A percentile compares a stretch with the other conserved stretches of the same genome.
These are phyloP conservation scores for Oryzias celebensis DNA, from an alignment of 2,113 vertebrate species.

Conservation along the genomic window DNA sequence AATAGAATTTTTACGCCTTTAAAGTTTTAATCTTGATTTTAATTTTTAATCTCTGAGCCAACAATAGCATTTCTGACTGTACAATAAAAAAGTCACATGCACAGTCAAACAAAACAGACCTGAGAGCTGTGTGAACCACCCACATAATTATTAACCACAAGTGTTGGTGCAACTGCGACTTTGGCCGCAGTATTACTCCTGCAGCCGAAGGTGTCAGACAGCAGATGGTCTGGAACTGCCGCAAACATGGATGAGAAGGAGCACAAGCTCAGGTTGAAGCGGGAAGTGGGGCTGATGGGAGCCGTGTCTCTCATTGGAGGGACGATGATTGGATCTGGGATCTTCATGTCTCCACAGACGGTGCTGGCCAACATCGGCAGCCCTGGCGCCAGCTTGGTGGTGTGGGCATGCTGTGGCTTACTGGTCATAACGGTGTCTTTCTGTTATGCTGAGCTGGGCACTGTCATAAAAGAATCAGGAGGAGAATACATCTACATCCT, in stretches of 20 bases:
- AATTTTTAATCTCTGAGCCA: no score
- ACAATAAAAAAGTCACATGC: no score
- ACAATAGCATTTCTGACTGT: no score
- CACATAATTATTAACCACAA: neutral
- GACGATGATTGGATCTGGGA: conserved; percentile 86
- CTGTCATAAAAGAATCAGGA: conserved; percentile 83
- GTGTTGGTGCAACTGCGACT: neutral
- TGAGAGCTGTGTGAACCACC: no score
- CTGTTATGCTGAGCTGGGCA: conserved; percentile 86
- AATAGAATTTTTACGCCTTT: no score
- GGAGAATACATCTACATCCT: conserved; percentile 89
- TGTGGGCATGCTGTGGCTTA: conserved; percentile 85
- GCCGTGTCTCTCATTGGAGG: conserved; percentile 51
- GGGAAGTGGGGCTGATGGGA: neutral
- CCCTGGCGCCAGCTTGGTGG: conserved; percentile 81
- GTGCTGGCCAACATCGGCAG: conserved; percentile 70
- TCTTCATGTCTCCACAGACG: conserved; percentile 51
- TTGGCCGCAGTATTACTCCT: neutral
- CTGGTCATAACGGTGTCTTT: conserved; percentile 80
- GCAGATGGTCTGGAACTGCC: neutral
- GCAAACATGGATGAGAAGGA: neutral
- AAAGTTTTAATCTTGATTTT: no score
- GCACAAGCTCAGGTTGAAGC: neutral
- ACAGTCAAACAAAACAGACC: no score
- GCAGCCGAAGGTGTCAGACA: neutral